A percentile compares a stretch with the other conserved stretches of the same genome.
phyloP scores from a whole-genome alignment of 2,113 vertebrate species.

The Nannobrachium achirus region DNA sequence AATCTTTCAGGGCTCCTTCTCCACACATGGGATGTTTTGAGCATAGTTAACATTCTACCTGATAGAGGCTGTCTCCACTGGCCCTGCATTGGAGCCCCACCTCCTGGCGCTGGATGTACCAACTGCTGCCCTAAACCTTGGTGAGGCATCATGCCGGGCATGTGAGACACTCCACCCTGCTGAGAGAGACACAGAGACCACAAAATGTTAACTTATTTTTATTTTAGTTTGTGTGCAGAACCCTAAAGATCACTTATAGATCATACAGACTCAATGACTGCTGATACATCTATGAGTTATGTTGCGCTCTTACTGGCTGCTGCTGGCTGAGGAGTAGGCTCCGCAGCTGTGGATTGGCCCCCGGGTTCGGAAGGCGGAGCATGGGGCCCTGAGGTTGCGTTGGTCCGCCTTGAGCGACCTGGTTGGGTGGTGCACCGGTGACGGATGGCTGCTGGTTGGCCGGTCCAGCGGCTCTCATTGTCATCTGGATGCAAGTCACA shows the following conservation, averaged over 20 bases:
- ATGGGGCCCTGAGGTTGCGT: constrained; percentile 83
- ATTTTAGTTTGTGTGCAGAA: not conserved
- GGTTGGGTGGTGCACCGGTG: constrained; percentile 82
- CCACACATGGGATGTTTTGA: not conserved
- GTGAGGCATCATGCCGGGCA: constrained; percentile 84
- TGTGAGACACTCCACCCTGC: constrained; percentile 86
- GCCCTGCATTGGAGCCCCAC: constrained; percentile 83
- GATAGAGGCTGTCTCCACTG: constrained; percentile 82
- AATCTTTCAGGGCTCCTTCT: constrained; percentile 8
- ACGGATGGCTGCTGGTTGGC: constrained; percentile 78
- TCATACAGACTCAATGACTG: too few relatives aligned
- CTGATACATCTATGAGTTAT: too few relatives aligned
- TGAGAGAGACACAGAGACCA: constrained; percentile 42
- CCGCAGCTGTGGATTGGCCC: constrained; percentile 92
- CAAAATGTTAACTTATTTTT: too few relatives aligned
- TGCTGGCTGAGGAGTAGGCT: constrained; percentile 93
- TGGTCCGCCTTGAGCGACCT: constrained; percentile 76
- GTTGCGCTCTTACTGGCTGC: constrained; percentile 81
- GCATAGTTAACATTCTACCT: constrained; percentile 74
- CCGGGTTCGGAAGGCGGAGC: constrained; percentile 88
- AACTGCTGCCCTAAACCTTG: constrained; percentile 85
- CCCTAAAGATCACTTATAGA: not conserved
- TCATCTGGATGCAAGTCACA: constrained; percentile 70
- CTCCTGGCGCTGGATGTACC: constrained; percentile 82
- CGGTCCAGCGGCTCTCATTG: constrained; percentile 82